Evolutionary conservation across 2,797 vertebrate genomes (phyloP), one percentile per base, ranked within the genome.

Genomic region (Chelmon rostratus): DNA sequence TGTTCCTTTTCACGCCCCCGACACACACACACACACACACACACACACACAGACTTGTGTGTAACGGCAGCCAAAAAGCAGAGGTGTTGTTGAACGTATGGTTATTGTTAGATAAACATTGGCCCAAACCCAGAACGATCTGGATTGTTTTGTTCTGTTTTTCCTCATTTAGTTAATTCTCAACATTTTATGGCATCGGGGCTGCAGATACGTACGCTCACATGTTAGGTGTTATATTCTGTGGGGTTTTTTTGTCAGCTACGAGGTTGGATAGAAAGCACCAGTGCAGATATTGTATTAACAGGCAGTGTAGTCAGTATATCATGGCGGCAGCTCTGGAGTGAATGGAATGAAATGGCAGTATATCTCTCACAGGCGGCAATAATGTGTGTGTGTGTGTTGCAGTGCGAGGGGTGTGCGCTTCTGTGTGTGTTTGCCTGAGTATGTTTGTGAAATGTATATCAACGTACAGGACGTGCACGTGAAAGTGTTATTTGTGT

Each of bases 31-130:
- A 28, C 71, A 68, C 61, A 58, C 40, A 35, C 71, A 49, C 53
- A 52, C 49, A 38, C 25, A 68, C 57, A 59, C 37, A 61, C 68
- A 64, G 15, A 66, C 47, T 46, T 23, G 38, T 40, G 33, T 54
- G 66, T 65, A 70, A 44, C 38, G 37, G 78, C 68, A 85, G 89
- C 88, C 88, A 90, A 88, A 90, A 86, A 88, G 88, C 87, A 89
- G 88, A 93, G 83, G 93, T 90, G 80, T 90, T 86, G 89, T 79
- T 83, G 83, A 92, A 93, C 93, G 91, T 85, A 89, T 85, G 89
- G 92, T 90, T 92, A 93, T 94, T 95, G 93, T 94, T 89, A 79
- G 87, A 85, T 92, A 94, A 95, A 95, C 92, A 93, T 87, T 93
- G 92, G 94, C 86, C 42, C 53, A 0, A 61, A 68, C 84, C 88